Evolutionary conservation across 2,888 invertebrate species (phyloP).

Genomic region (Campopleginae sp.): DNA sequence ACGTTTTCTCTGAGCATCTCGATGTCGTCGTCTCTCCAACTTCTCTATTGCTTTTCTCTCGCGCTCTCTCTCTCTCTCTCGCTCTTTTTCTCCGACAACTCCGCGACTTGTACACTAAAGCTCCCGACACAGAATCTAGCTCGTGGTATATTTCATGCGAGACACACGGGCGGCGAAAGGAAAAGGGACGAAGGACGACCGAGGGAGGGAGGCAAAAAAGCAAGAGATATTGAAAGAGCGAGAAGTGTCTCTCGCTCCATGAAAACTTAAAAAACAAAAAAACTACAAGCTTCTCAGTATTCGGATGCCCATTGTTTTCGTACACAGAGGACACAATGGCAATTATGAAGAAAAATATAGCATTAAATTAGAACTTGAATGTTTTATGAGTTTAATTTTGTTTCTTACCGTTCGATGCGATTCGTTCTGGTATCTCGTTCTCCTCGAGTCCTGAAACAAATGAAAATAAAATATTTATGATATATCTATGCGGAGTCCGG

Average conservation of each 20-base stretch:
- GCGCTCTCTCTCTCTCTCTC: conserved; percentile 1
- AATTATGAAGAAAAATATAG: not conserved
- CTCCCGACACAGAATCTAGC: conserved; percentile 30
- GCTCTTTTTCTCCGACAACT: conserved; percentile 2
- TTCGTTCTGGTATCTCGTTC: conserved; percentile 24
- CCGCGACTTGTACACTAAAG: conserved; percentile 37
- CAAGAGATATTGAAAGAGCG: not conserved
- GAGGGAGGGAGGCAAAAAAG: conserved; percentile 13
- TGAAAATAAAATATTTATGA: not conserved
- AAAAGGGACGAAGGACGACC: conserved; percentile 16
- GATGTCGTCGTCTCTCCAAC: conserved; percentile 16
- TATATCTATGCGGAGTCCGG: not conserved
- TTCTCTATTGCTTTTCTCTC: conserved; percentile 10
- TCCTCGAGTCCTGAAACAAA: conserved; percentile 47
- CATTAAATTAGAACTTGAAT: not conserved
- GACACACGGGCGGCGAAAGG: conserved; percentile 20
- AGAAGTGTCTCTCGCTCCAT: not conserved
- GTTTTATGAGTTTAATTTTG: not conserved
- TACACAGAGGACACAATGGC: not conserved
- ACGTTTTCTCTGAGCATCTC: conserved; percentile 7
- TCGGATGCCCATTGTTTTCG: not conserved
- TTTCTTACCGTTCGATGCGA: conserved; percentile 48
- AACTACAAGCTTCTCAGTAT: not conserved
- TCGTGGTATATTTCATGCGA: conserved; percentile 50
- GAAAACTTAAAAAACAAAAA: not conserved